Conservation (phyloP, 1,140 invertebrate genomes). For the Agrilus planipennis region DNA sequence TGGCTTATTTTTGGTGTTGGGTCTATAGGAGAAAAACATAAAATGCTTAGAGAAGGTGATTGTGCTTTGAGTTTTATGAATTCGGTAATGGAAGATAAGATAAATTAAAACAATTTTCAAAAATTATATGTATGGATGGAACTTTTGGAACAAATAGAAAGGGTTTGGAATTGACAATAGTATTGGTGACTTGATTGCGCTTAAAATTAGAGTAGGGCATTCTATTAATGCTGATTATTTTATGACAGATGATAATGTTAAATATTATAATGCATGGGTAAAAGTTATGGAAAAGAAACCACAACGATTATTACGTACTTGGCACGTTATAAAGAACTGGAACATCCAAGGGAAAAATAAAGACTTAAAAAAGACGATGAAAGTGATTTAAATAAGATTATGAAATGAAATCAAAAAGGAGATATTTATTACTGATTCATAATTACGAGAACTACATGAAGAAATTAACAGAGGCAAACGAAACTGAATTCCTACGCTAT, state of each 20-base stretch:
- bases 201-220: too few relatives aligned
- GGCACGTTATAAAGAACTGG: constrained; percentile 15
- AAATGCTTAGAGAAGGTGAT: too few relatives aligned
- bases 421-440: constrained; percentile 9
- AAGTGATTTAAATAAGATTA: too few relatives aligned
- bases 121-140: constrained; percentile 17
- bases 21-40: too few relatives aligned
- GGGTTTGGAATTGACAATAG: constrained; percentile 11
- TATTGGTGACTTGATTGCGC: too few relatives aligned
- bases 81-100: constrained; percentile 13
- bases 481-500: constrained; percentile 13
- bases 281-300: constrained; percentile 11
- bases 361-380: constrained; percentile 3
- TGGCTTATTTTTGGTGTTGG: too few relatives aligned
- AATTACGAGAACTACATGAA: too few relatives aligned
- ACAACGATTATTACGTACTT: constrained; percentile 13
- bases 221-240: too few relatives aligned
- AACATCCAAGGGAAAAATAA: constrained; percentile 10
- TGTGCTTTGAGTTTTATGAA: constrained; percentile 13
- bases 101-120: constrained; percentile 7
- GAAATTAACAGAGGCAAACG: constrained; percentile 7
- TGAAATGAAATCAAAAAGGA: constrained; percentile 13
- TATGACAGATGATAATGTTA: too few relatives aligned
- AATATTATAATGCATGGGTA: constrained; percentile 16
- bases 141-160: constrained; percentile 13